These are phyloP conservation scores for Chesias legatella DNA, from an alignment of 2,888 invertebrate genomes.

Conservation along the genomic window DNA sequence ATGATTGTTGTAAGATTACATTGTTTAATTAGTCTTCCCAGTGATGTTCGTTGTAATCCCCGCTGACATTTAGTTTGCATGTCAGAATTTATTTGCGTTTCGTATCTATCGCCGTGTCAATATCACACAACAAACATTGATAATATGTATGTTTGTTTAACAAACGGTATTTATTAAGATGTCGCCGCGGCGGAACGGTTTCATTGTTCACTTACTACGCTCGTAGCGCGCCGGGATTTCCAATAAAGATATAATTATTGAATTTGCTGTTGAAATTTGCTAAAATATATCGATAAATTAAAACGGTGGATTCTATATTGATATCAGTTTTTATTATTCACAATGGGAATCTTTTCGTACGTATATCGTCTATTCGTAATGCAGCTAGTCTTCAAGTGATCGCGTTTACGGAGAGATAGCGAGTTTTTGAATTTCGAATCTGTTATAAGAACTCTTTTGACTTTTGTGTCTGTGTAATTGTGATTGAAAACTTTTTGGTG, in stretches of 20 bases:
- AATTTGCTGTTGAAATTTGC: too few species aligned
- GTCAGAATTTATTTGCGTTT: conserved; percentile 1
- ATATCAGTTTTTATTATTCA: conserved; percentile 30
- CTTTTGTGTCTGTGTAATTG: not conserved
- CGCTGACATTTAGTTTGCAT: not conserved
- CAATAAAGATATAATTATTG: too few species aligned
- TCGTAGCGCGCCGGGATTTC: not conserved
- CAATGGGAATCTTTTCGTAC: conserved; percentile 71
- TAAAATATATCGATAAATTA: too few species aligned
- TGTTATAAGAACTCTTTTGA: not conserved
- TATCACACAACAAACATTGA: conserved; percentile 17
- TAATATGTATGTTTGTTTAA: conserved; percentile 14
- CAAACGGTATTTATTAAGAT: conserved; percentile 14
- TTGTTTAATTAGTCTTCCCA: too few species aligned
- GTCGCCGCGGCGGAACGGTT: conserved; percentile 9
- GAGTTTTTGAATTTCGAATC: not conserved
- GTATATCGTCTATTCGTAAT: conserved; percentile 71
- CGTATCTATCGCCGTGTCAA: conserved; percentile 7
- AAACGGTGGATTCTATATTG: conserved; percentile 1
- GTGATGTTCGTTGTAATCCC: too few species aligned
- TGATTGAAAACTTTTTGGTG: conserved; percentile 1
- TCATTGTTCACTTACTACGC: conserved; percentile 16
- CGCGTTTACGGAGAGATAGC: not conserved
- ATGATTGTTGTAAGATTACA: too few species aligned
- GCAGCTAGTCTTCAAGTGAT: conserved; percentile 44